Conservation (phyloP, 2,888 invertebrate genomes). For the Noctua comes region DNA sequence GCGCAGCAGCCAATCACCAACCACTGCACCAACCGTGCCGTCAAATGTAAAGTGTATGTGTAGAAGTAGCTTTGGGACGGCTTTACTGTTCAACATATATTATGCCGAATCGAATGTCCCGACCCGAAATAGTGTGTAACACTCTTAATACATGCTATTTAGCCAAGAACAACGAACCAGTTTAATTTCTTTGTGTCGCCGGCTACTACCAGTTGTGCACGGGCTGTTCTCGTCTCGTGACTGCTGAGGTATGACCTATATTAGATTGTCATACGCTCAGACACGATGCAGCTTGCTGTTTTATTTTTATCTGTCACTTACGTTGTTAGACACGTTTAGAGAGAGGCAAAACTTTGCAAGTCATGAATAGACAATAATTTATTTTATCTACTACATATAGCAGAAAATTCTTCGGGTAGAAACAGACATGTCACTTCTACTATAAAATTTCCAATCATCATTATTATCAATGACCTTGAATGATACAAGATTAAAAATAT, state of each 20-base stretch:
- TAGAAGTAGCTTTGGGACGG: not conserved
- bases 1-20: not conserved
- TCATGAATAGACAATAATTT: not conserved
- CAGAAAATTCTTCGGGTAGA: not conserved
- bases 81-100: not conserved
- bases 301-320: conserved; percentile 59
- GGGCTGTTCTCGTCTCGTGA: conserved; percentile 56
- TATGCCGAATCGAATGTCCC: not conserved
- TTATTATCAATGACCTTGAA: conserved; percentile 14
- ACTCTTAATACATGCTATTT: conserved; percentile 37
- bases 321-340: conserved; percentile 33
- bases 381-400: not conserved
- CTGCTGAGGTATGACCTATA: conserved; percentile 59
- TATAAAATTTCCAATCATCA: not conserved
- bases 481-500: conserved; percentile 24
- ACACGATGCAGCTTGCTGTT: conserved; percentile 60
- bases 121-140: conserved; percentile 4
- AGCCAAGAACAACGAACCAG: conserved; percentile 58
- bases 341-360: conserved; percentile 14
- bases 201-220: conserved; percentile 59
- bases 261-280: conserved; percentile 57
- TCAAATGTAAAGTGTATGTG: not conserved
- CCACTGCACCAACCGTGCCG: not conserved
- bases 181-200: conserved; percentile 51
- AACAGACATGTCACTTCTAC: not conserved